These are phyloP conservation scores for Dysdera silvatica DNA, from an alignment of 1,140 invertebrate species.

Conservation along the genomic window DNA sequence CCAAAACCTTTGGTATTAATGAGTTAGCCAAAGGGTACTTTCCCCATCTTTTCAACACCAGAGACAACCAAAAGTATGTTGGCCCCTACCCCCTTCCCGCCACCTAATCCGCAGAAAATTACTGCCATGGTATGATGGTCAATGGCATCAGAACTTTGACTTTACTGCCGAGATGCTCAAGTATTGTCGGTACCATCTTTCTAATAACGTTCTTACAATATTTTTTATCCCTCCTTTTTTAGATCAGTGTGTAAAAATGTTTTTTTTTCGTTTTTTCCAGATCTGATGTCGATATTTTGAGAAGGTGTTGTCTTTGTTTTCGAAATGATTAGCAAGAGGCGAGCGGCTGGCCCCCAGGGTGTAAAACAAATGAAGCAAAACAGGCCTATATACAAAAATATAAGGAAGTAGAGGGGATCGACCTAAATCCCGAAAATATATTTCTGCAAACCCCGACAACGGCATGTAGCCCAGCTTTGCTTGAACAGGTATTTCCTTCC, in stretches of 20 bases:
- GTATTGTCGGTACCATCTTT: neutral
- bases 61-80: neutral
- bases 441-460: no score
- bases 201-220: neutral
- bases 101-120: neutral
- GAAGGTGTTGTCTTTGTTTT: no score
- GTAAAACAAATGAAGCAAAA: no score
- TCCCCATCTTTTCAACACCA: slow-evolving; percentile 10
- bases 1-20: neutral
- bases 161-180: neutral
- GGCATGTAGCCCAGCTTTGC: no score
- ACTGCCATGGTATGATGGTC: slow-evolving; percentile 11
- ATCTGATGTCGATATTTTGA: no score
- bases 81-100: neutral
- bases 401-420: no score
- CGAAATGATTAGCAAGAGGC: no score
- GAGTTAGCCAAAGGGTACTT: slow-evolving; percentile 11
- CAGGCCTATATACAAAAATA: no score
- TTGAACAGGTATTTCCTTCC: no score
- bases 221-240: neutral
- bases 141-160: neutral
- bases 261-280: no score
- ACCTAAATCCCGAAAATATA: no score
- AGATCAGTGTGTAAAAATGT: neutral
- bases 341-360: no score